A percentile compares a stretch with the other conserved stretches of the same genome.
These are phyloP conservation scores for Scyliorhinus canicula DNA, from an alignment of 2,797 vertebrate genomes.

Conservation along the genomic window DNA sequence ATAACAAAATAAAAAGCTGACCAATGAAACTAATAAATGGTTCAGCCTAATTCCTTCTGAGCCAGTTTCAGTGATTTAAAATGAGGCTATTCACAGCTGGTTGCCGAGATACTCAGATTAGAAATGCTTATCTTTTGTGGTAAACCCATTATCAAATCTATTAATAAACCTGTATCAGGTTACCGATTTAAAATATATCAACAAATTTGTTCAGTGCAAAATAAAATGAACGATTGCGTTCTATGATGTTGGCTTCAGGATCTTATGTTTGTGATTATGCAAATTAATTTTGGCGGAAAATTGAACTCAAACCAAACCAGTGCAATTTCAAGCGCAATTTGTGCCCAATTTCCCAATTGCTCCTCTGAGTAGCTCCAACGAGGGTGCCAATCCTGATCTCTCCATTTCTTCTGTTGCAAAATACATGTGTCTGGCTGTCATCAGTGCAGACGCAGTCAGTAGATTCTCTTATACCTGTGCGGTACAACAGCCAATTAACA, in stretches of 20 bases:
- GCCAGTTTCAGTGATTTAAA: neutral
- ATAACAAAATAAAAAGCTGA: neutral
- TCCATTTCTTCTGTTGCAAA: neutral
- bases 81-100: neutral
- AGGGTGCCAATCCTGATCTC: neutral
- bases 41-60: neutral
- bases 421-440: neutral
- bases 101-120: neutral
- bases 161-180: neutral
- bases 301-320: neutral
- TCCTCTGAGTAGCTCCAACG: neutral
- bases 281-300: neutral
- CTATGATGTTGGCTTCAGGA: neutral
- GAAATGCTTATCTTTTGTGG: neutral
- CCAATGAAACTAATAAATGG: neutral
- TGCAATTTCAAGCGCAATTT: neutral
- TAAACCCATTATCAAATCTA: neutral
- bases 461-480: neutral
- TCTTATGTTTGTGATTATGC: constrained; percentile 3
- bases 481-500: neutral
- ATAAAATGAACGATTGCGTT: neutral
- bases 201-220: neutral
- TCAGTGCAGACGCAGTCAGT: neutral
- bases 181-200: neutral
- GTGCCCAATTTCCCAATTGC: neutral